phyloP scores from a whole-genome alignment of 2,888 invertebrate species.

The Labia minor region DNA sequence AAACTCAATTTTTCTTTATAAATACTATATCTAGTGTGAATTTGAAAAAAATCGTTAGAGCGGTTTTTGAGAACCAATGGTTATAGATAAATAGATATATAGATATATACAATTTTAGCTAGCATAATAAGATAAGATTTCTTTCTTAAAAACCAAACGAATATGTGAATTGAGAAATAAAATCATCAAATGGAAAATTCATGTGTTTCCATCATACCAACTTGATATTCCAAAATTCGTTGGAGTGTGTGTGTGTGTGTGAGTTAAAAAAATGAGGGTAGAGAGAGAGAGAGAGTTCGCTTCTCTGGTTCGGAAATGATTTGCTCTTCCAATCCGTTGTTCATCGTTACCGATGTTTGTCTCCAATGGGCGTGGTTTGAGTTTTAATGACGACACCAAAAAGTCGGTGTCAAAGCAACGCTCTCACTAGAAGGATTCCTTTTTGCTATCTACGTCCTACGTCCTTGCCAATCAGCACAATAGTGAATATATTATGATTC shows the following conservation, averaged over 20 bases:
- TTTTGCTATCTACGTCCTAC: neutral
- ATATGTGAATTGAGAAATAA: neutral
- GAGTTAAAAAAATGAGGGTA: neutral
- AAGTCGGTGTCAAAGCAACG: neutral
- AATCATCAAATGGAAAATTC: neutral
- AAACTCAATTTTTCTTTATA: no score
- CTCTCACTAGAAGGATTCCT: neutral
- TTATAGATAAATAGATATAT: no score
- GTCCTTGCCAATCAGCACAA: neutral
- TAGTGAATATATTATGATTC: no score
- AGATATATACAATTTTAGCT: no score
- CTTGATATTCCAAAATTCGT: neutral
- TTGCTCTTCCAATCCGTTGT: neutral
- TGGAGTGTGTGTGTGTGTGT: no score
- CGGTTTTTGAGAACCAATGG: no score
- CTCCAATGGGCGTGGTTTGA: neutral
- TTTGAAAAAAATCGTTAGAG: no score
- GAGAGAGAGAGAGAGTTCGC: neutral
- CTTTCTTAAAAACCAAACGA: no score
- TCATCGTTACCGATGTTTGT: neutral
- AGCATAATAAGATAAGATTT: no score
- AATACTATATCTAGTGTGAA: no score
- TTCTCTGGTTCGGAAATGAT: constrained; percentile 13
- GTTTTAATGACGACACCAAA: neutral
- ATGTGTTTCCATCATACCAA: neutral